phyloP scores from a whole-genome alignment of 2,113 vertebrate species.

The Phalacrocorax aristotelis region DNA sequence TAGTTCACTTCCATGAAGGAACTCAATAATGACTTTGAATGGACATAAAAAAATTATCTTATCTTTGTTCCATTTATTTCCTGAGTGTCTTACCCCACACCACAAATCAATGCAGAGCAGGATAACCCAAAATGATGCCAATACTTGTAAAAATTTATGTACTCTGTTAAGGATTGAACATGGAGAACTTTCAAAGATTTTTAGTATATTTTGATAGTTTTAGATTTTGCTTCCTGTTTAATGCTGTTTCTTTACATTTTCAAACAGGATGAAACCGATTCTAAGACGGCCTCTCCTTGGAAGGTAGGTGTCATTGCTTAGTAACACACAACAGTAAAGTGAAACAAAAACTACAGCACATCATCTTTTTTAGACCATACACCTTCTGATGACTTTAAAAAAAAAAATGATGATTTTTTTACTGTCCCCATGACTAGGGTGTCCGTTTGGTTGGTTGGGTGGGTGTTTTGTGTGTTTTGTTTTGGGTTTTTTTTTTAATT shows the following conservation, averaged over 20 bases:
- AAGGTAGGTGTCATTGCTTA: conserved; percentile 80
- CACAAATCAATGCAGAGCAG: neutral
- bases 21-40: neutral
- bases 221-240: neutral
- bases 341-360: neutral
- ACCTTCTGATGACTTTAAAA: neutral
- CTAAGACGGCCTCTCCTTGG: conserved; percentile 93
- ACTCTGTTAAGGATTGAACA: neutral
- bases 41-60: neutral
- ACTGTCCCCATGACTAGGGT: too few species aligned
- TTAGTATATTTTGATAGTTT: neutral
- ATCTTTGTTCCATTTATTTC: neutral
- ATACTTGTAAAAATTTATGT: neutral
- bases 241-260: conserved; percentile 23
- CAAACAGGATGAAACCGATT: conserved; percentile 89
- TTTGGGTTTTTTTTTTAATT: neutral
- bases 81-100: neutral
- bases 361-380: neutral
- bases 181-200: neutral
- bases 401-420: too few species aligned
- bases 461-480: too few species aligned
- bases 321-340: neutral
- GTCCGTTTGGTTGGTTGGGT: too few species aligned
- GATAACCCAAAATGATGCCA: neutral
- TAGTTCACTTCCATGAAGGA: neutral